Evolutionary conservation across 2,888 invertebrate species (phyloP).

Genomic region (Patella depressa): DNA sequence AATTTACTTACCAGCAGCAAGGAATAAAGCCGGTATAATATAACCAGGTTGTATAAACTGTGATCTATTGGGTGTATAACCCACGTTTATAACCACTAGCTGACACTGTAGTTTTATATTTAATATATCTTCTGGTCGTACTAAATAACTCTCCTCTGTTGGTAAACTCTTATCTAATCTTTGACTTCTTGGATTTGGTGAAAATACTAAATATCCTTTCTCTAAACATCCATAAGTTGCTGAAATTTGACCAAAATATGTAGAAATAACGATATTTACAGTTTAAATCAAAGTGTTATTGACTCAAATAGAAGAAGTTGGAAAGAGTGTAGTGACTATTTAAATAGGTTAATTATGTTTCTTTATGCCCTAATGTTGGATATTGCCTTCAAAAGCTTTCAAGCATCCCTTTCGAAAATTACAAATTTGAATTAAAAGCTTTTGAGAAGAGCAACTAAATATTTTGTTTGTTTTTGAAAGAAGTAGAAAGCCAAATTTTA

Average conservation of each 20-base stretch:
- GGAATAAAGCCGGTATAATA: conserved; percentile 55
- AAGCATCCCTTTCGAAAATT: too few relatives aligned
- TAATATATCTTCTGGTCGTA: conserved; percentile 60
- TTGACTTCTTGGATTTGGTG: conserved; percentile 50
- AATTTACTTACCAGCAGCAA: conserved; percentile 51
- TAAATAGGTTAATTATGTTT: too few relatives aligned
- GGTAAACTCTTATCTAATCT: conserved; percentile 37
- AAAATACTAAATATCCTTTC: conserved; percentile 57
- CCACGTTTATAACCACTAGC: conserved; percentile 64
- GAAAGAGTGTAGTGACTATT: too few relatives aligned
- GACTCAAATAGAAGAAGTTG: not conserved
- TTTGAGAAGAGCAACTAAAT: too few relatives aligned
- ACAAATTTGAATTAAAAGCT: too few relatives aligned
- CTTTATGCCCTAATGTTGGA: too few relatives aligned
- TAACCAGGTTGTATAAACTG: conserved; percentile 39
- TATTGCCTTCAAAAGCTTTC: too few relatives aligned
- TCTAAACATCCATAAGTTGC: conserved; percentile 62
- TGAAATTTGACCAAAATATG: conserved; percentile 35
- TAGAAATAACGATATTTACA: too few relatives aligned
- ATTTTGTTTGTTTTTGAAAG: too few relatives aligned
- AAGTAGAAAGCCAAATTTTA: too few relatives aligned
- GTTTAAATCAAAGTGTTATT: not conserved
- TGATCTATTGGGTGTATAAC: conserved; percentile 49
- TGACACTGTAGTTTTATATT: conserved; percentile 57
- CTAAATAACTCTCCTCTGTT: conserved; percentile 52